Evolutionary conservation across 53 echinoderm and acorn worm species (phyloP), one percentile per base, ranked within the genome.

Genomic region (Holothuria scabra): DNA sequence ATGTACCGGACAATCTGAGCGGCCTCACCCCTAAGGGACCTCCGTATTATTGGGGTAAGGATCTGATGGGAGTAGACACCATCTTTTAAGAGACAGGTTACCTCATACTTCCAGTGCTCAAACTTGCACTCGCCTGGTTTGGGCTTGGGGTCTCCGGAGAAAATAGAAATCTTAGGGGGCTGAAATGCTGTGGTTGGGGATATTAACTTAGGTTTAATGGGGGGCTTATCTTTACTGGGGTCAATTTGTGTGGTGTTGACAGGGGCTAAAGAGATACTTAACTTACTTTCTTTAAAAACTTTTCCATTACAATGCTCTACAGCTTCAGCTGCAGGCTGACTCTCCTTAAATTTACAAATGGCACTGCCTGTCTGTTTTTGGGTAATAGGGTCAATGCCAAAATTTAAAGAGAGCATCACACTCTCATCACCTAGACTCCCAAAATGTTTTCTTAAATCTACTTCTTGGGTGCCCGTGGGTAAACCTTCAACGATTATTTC

Each of bases 1-100:
- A 66, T 22, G 66, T 65, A 64, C 19, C 62, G 49, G 20, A 83
- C 66, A 28, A 83, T 16, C 59, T 65, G 22, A n/a, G 41, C 83
- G 18, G 83, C 83, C 44, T 83, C 66, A 10, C 83, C 66, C 20
- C 46, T 11, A 1, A 66, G 23, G 41, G 66, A 83, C 11, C 46
- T 64, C 46, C 83, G 19, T 2, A 64, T 38, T 26, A 66, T 66
- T 12, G 83, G 83, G 64, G 66, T 48, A 24, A 64, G 66, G 26
- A 64, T 34, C 23, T 83, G 25, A 4, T 20, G 81, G 25, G 25
- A 28, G 28, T 57, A 59, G 7, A 29, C 79, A 52, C 56, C 24
- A 1, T 66, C 31, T 33, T 5, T 66, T 5, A 66, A 28, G 2
- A 37, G 66, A 31, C 66, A 66, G 24, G 66, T 25, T 4, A 2